These are phyloP conservation scores for Drosophila ananassae DNA, from an alignment of 1,140 invertebrate species.

Conservation along the genomic window DNA sequence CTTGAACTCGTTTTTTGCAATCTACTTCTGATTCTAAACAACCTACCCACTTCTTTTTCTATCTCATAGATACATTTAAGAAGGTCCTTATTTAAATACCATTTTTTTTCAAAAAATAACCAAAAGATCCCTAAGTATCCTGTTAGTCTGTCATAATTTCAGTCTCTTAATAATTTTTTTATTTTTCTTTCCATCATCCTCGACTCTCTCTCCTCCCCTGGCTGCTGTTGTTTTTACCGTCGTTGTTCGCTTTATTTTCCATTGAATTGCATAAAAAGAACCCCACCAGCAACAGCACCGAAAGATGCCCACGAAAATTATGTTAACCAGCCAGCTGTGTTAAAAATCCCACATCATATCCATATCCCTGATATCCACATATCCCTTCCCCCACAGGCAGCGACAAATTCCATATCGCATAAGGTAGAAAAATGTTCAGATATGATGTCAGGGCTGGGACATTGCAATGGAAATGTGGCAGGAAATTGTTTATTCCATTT, in stretches of 20 bases:
- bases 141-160: background rate
- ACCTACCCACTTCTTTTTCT: too few species aligned
- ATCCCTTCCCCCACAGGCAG: background rate
- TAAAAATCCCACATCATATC: slow-evolving; percentile 65
- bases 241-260: slow-evolving; percentile 43
- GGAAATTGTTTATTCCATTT: slow-evolving; percentile 1
- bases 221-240: slow-evolving; percentile 48
- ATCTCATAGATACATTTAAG: too few species aligned
- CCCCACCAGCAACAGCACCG: slow-evolving; percentile 7
- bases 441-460: slow-evolving; percentile 16
- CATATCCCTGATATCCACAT: slow-evolving; percentile 5
- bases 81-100: too few species aligned
- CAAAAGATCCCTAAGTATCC: background rate
- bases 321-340: slow-evolving; percentile 79
- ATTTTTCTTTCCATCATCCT: slow-evolving; percentile 3
- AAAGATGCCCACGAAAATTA: slow-evolving; percentile 79
- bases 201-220: slow-evolving; percentile 11
- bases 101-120: too few species aligned
- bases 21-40: too few species aligned
- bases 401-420: slow-evolving; percentile 32
- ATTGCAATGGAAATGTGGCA: slow-evolving; percentile 22
- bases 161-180: background rate
- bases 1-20: too few species aligned
- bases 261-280: slow-evolving; percentile 35
- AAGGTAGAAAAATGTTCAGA: slow-evolving; percentile 32